Evolutionary conservation across 35 echinoderm and acorn worm genomes (phyloP), one percentile per base, ranked within the genome.

Genomic region (Apostichopus californicus): DNA sequence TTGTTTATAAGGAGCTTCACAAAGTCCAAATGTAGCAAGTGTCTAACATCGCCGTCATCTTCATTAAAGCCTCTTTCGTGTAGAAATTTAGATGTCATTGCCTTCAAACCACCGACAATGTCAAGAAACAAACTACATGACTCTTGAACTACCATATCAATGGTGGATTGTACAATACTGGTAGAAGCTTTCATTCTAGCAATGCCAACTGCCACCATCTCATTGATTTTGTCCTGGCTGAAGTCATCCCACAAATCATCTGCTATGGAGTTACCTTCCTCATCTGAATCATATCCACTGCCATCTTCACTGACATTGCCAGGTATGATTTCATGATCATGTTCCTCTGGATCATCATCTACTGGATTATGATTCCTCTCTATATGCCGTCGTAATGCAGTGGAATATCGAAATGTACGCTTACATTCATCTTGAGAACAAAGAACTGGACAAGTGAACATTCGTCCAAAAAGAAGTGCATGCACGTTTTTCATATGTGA

Each of bases 401-500:
- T 55, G 53, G 80, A 78, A n/a, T 89, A 77, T 3, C 81, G 75
- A 77, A 95, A 95, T 28, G 26, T 93, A 55, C 87, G 77, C 66
- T 23, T 90, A 91, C 94, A 95, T 70, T 87, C 92, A 86, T 86
- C 59, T 71, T 95, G 92, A 83, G 54, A 60, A 91, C 92, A 93
- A 56, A 46, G 58, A 28, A 90, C 54, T 77, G 89, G 5, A 22
- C 17, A 8, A 21, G 89, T 90, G 75, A 90, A 90, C 46, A 79
- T 57, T 23, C n/a, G 5, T 3, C 73, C 54, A 90, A 90, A 70
- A 12, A 90, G 11, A 56, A 90, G 89, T 17, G 89, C 89, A 90
- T 90, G 89, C 10, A 18, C 55, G 57, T 90, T 78, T 79, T 90
- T 90, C 3, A 78, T 2, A 53, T 90, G 73, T 57, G 72, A 15